phyloP scores from a whole-genome alignment of 2,888 invertebrate genomes.

The Eilema sororculum region DNA sequence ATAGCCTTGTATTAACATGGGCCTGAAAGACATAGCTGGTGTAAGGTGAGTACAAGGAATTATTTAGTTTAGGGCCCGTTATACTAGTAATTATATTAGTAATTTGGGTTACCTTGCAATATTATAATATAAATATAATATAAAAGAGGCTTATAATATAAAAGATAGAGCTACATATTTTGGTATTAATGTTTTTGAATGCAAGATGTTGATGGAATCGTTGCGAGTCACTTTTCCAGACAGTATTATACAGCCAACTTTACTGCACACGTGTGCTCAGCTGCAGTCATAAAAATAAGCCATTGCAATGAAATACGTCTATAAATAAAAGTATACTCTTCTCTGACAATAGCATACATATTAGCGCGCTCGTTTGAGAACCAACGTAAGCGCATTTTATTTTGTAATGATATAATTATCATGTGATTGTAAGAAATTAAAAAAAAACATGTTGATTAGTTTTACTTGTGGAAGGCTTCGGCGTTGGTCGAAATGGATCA shows the following conservation, averaged over 20 bases:
- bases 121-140: no score
- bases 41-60: no score
- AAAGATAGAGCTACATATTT: background rate
- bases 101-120: no score
- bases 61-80: no score
- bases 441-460: no score
- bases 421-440: background rate
- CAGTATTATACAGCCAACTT: background rate
- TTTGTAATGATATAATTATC: background rate
- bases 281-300: conserved; percentile 1
- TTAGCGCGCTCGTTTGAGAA: background rate
- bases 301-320: conserved; percentile 2
- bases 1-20: no score
- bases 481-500: no score
- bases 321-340: background rate
- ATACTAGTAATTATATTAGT: no score
- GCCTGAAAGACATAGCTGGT: no score
- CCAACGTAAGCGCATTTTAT: background rate
- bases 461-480: no score
- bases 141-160: no score
- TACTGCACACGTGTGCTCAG: conserved; percentile 4
- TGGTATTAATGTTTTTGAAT: background rate
- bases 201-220: background rate
- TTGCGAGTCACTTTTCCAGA: background rate
- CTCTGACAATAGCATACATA: background rate